Conservation (phyloP, 2,797 vertebrate species). For the Rhabdophis nuchalis region DNA sequence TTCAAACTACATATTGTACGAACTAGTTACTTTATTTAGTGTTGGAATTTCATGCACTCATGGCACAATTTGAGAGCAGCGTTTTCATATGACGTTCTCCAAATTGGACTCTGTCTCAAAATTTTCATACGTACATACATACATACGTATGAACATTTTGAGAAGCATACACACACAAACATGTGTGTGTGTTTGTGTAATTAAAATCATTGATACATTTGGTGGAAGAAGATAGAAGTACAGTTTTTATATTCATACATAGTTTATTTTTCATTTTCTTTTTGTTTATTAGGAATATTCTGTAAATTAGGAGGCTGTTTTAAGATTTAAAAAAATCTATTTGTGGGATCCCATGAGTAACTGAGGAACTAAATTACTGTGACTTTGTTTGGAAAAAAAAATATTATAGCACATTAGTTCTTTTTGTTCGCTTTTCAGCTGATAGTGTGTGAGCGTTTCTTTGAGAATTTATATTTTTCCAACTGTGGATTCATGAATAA, state of each 20-base stretch:
- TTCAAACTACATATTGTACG: not conserved
- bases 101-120: not conserved
- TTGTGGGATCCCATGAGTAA: slow-evolving; percentile 69
- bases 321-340: slow-evolving; percentile 52
- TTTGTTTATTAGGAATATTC: slow-evolving; percentile 66
- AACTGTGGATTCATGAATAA: slow-evolving; percentile 72
- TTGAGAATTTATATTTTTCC: slow-evolving; percentile 71
- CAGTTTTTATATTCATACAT: slow-evolving; percentile 67
- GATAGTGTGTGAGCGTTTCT: slow-evolving; percentile 60
- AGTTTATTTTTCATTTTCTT: slow-evolving; percentile 72
- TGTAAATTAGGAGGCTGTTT: slow-evolving; percentile 67
- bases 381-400: slow-evolving; percentile 69
- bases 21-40: not conserved
- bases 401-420: slow-evolving; percentile 73
- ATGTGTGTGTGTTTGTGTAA: too few species aligned
- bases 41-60: not conserved
- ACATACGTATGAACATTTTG: too few species aligned
- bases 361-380: slow-evolving; percentile 71
- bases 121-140: not conserved
- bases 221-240: slow-evolving; percentile 71
- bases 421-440: slow-evolving; percentile 77
- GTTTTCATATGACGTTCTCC: not conserved
- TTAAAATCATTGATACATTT: slow-evolving; percentile 59
- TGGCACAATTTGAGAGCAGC: not conserved
- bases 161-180: too few species aligned